Conservation (phyloP, 2,888 invertebrate genomes). For the Nomada fabriciana region DNA sequence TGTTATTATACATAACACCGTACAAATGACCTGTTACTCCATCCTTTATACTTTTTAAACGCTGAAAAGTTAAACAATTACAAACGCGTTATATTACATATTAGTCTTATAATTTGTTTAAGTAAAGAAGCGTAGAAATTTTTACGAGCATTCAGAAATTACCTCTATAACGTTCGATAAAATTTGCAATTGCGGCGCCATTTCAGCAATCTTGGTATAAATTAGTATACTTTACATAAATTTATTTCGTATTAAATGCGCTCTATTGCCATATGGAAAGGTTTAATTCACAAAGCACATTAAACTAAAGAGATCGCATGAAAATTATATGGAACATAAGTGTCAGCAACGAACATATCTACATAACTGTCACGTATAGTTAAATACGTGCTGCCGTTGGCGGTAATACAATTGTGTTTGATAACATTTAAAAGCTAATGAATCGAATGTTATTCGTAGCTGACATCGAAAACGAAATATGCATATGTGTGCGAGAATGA, state of each 20-base stretch:
- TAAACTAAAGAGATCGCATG: conserved; percentile 22
- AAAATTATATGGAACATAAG: conserved; percentile 6
- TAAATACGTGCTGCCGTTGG: background rate
- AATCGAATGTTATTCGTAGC: conserved; percentile 1
- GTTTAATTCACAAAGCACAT: conserved; percentile 38
- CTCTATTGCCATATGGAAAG: conserved; percentile 52
- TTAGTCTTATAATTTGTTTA: background rate
- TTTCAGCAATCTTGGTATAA: conserved; percentile 81
- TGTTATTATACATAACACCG: conserved; percentile 91
- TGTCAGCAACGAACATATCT: background rate
- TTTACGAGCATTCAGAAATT: conserved; percentile 29
- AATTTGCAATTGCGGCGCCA: conserved; percentile 91
- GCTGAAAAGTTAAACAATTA: conserved; percentile 85
- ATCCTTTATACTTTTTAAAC: conserved; percentile 88
- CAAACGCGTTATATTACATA: background rate
- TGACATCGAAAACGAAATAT: background rate
- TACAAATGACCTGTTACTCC: conserved; percentile 90
- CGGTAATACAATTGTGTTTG: conserved; percentile 10
- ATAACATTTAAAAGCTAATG: conserved; percentile 1
- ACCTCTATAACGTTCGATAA: conserved; percentile 90
- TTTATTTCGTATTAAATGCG: conserved; percentile 8
- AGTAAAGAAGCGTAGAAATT: background rate
- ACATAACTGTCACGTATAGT: background rate
- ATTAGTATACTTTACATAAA: conserved; percentile 33
- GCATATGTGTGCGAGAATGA: background rate